These are phyloP conservation scores for Syrista parreyssii DNA, from an alignment of 2,888 invertebrate species.

Conservation along the genomic window DNA sequence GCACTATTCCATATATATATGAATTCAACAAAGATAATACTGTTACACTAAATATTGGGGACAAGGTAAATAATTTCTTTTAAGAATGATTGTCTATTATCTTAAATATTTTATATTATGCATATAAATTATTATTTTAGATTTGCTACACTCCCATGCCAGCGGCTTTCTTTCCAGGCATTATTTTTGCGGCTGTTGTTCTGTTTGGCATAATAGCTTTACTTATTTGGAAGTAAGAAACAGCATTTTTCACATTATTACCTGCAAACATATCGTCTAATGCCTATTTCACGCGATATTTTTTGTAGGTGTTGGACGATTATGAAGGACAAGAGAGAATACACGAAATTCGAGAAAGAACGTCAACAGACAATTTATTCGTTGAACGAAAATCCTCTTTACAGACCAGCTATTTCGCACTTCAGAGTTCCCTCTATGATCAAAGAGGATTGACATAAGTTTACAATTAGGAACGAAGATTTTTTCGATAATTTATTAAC, in stretches of 20 bases:
- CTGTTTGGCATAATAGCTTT: constrained; percentile 40
- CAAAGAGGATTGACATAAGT: constrained; percentile 41
- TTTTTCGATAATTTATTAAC: too few species aligned
- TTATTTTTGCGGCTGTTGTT: constrained; percentile 37
- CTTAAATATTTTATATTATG: too few species aligned
- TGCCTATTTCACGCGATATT: constrained; percentile 4
- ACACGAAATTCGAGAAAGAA: constrained; percentile 43
- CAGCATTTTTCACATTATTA: not conserved
- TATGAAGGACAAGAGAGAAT: constrained; percentile 44
- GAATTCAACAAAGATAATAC: constrained; percentile 42
- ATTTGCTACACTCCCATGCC: constrained; percentile 43
- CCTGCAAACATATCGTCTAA: not conserved
- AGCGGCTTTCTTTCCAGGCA: constrained; percentile 37
- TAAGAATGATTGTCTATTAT: not conserved
- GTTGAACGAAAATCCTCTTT: constrained; percentile 71
- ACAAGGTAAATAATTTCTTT: constrained; percentile 33
- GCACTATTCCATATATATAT: constrained; percentile 44
- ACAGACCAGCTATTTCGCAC: constrained; percentile 71
- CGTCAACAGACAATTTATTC: constrained; percentile 41
- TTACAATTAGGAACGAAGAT: not conserved
- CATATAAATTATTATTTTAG: constrained; percentile 22
- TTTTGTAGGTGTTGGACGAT: constrained; percentile 37
- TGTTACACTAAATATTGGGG: constrained; percentile 41
- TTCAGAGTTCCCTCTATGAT: constrained; percentile 68
- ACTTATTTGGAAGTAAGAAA: constrained; percentile 51